Percentiles rank a stretch among this genome's conserved stretches.
These are phyloP conservation scores for Nomada flava DNA, from an alignment of 2,888 invertebrate genomes.

Conservation along the genomic window DNA sequence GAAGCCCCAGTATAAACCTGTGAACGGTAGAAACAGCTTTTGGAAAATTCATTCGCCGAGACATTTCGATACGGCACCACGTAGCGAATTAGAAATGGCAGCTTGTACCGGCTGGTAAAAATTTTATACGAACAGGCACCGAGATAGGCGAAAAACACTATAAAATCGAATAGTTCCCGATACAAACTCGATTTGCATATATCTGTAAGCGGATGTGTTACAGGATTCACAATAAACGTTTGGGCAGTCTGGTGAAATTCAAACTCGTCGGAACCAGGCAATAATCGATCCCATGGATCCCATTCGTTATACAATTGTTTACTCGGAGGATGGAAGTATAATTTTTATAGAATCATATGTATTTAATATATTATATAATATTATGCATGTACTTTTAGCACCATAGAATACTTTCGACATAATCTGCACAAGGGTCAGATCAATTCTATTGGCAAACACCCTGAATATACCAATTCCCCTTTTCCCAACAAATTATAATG, in stretches of 20 bases:
- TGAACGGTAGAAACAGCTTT: constrained; percentile 9
- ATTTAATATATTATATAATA: too few species aligned
- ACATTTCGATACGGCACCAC: constrained; percentile 18
- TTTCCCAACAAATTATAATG: too few species aligned
- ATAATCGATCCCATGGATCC: neutral
- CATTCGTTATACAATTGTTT: too few species aligned
- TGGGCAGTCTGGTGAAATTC: neutral
- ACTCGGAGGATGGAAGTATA: too few species aligned
- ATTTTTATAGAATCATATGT: too few species aligned
- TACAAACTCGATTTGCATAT: constrained; percentile 60
- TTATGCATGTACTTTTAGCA: too few species aligned
- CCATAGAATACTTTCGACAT: too few species aligned
- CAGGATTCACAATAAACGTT: constrained; percentile 54
- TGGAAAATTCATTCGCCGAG: constrained; percentile 38
- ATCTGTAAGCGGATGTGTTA: constrained; percentile 50
- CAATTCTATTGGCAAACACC: too few species aligned
- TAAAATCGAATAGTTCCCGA: constrained; percentile 49
- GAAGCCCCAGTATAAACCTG: neutral
- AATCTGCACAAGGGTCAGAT: too few species aligned
- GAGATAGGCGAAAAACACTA: constrained; percentile 36
- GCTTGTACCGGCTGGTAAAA: constrained; percentile 43
- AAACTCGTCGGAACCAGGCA: neutral
- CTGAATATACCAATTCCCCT: too few species aligned
- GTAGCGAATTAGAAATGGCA: constrained; percentile 41
- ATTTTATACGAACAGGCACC: constrained; percentile 38